Evolutionary conservation across 2,113 vertebrate genomes (phyloP), one percentile per base, ranked within the genome.

Genomic region (Condylura cristata): DNA sequence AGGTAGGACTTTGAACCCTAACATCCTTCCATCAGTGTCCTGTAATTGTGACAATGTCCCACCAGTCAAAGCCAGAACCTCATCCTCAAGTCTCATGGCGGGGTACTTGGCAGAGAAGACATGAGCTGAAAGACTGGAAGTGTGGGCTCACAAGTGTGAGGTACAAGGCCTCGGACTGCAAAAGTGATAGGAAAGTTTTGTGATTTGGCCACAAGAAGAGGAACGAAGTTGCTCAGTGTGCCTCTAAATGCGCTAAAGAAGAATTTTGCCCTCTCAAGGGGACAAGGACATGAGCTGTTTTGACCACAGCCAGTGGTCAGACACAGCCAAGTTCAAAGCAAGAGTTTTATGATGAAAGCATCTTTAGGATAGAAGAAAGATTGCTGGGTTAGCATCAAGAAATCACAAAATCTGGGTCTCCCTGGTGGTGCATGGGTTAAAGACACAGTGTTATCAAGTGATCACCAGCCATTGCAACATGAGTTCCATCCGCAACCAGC

Each of bases 321-420:
- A 51, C 7, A 30, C 37, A 6, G 8, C 9, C n/a, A 39, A 26
- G 18, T 82, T 93, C 32, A 58, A 24, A 63, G 34, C 39, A 46
- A 75, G n/a, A 58, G n/a, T 39, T 65, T 61, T 75, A 39, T 30
- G 51, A 39, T 32, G 60, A 88, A 76, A 72, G 39, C 48, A 48
- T 44, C 63, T 78, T 61, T 68, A 46, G 41, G 53, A 30, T 53
- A 20, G 63, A 94, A 18, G 32, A 76, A 86, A 65, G 24, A 26
- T 34, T 41, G 26, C 6, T 70, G 41, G 24, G 48, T 8, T 18
- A 6, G 12, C 12, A 20, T 34, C 18, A 32, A 28, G 53, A 92
- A 71, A 83, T 70, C 51, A 63, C 71, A 92, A 74, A 89, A 65
- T 46, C 76, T 63, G n/a, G n/a, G n/a, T n/a, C n/a, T n/a, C n/a